Evolutionary conservation across 2,113 vertebrate genomes (phyloP).

Genomic region (Bungarus multicinctus): DNA sequence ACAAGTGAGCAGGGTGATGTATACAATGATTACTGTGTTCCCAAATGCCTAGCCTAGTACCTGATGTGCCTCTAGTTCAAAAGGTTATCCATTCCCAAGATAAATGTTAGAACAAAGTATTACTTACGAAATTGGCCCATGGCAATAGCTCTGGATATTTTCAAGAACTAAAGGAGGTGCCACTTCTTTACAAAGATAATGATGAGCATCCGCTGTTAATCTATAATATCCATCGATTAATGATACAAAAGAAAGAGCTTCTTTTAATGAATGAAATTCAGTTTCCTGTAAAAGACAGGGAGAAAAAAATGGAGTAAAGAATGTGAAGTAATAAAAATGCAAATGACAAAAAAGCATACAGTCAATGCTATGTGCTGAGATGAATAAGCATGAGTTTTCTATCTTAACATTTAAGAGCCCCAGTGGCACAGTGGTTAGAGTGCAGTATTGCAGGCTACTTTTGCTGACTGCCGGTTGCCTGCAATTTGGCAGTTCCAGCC

Average conservation of each 20-base stretch:
- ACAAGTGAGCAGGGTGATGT: neutral
- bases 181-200: constrained; percentile 96
- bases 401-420: neutral
- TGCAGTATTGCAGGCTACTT: no score
- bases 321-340: neutral
- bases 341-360: neutral
- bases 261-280: constrained; percentile 86
- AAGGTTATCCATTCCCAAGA: neutral
- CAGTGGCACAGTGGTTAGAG: no score
- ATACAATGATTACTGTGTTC: neutral
- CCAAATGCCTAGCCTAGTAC: neutral
- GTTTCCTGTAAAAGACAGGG: constrained; percentile 77
- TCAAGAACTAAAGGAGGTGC: constrained; percentile 88
- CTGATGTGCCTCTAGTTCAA: neutral
- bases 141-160: constrained; percentile 89
- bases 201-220: constrained; percentile 89
- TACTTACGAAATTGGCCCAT: constrained; percentile 94
- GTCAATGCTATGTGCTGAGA: neutral
- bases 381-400: neutral
- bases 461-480: no score
- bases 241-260: constrained; percentile 92
- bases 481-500: no score
- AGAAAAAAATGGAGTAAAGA: constrained; percentile 12
- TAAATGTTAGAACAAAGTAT: neutral
- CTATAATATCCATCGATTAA: constrained; percentile 96